Conservation (phyloP, 2,797 vertebrate genomes). For the Percopsis omiscomaycus region DNA sequence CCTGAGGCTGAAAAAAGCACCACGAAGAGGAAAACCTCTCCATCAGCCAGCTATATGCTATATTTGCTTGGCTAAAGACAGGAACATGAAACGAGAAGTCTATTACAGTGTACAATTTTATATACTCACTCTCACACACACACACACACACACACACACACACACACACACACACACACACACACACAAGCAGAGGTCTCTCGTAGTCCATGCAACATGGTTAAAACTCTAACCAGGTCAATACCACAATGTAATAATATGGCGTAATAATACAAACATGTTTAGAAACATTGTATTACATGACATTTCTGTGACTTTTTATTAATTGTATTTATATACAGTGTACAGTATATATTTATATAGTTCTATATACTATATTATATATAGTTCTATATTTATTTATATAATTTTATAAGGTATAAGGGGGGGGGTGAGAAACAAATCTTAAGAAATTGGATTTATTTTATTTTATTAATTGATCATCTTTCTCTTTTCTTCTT, state of each 20-base stretch:
- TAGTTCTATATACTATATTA: background rate
- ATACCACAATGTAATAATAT: no score
- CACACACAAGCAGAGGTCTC: background rate
- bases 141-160: conserved; percentile 5
- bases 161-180: conserved; percentile 1
- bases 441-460: conserved; percentile 2
- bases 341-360: background rate
- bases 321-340: no score
- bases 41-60: conserved; percentile 26
- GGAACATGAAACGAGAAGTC: conserved; percentile 47
- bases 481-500: conserved; percentile 53
- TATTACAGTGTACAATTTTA: conserved; percentile 23
- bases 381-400: background rate
- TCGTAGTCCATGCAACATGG: no score
- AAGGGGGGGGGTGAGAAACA: background rate
- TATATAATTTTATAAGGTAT: background rate
- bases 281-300: background rate
- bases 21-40: conserved; percentile 27
- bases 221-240: no score
- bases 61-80: conserved; percentile 53
- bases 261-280: no score
- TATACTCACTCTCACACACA: background rate
- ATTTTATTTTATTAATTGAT: conserved; percentile 31
- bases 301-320: background rate
- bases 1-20: conserved; percentile 24